A percentile compares a stretch with the other conserved stretches of the same genome.
These are phyloP conservation scores for Amaurobius ferox DNA, from an alignment of 2,888 invertebrate genomes.

Conservation along the genomic window DNA sequence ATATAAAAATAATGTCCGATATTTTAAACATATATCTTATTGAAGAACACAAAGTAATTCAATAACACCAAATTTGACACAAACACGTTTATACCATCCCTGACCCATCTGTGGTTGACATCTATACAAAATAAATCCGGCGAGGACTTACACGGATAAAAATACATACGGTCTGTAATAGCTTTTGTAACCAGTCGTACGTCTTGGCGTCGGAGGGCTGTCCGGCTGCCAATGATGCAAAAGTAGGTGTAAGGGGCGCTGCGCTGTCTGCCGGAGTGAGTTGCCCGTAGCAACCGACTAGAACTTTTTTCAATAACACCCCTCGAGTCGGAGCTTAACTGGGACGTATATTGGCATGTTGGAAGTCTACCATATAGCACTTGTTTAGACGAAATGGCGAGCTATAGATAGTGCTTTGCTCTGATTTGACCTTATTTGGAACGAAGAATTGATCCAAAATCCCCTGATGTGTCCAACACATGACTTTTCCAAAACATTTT, in stretches of 20 bases:
- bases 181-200: neutral
- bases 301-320: neutral
- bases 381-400: neutral
- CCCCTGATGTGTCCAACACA: too few species aligned
- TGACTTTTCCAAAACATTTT: too few species aligned
- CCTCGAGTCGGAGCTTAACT: neutral
- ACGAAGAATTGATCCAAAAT: too few species aligned
- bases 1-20: too few species aligned
- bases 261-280: neutral
- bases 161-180: neutral
- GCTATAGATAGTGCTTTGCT: too few species aligned
- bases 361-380: neutral
- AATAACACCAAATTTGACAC: too few species aligned
- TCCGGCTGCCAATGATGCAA: constrained; percentile 4
- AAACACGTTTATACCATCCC: neutral
- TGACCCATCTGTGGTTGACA: neutral
- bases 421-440: too few species aligned
- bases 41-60: too few species aligned
- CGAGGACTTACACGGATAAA: neutral
- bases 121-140: neutral
- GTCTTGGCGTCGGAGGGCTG: neutral
- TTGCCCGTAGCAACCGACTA: constrained; percentile 2
- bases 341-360: neutral
- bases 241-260: constrained; percentile 13
- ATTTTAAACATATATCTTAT: too few species aligned